Evolutionary conservation across 1,140 invertebrate genomes (phyloP), one percentile per base, ranked within the genome.

Genomic region (Achatina immaculata): DNA sequence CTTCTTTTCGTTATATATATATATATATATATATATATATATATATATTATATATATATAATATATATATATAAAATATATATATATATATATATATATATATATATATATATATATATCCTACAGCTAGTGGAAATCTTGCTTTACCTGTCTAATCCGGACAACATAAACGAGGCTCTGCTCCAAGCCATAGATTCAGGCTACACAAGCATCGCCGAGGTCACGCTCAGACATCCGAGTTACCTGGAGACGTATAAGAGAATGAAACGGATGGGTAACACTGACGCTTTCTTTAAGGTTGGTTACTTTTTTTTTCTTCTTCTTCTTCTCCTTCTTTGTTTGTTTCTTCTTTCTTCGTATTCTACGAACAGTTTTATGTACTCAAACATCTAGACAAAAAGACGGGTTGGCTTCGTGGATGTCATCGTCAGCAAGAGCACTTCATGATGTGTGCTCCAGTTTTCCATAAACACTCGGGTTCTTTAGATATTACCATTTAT

Each of bases 111-210:
- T 65, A n/a, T 34, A 2, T 42, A 0, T 74, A 4, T 66, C 19
- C 82, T 79, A 16, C 73, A 90, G 89, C 83, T 90, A 34, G 88
- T 90, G 0, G 89, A 90, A 68, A 79, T 87, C n/a, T 78, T 90
- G n/a, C 78, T 90, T 68, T 85, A 88, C 55, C 81, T 85, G 38
- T 88, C 87, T 31, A 89, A 84, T 72, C 81, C 81, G 7, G 85
- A 85, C 42, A 86, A 89, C 84, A 89, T 91, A 42, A 85, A 91
- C 43, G 89, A 91, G 79, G 89, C 90, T 0, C 86, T 90, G 0
- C 79, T 91, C 14, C 88, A 90, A 45, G 89, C 90, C 71, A 91
- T 91, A 75, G 90, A 88, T 80, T 83, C 88, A 16, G 88, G 88
- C 9, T 87, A 89, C 78, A 87, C 87, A 16, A 84, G 89, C 75